These are phyloP conservation scores for Orchesellides sinensis DNA, from an alignment of 2,888 invertebrate genomes.

Conservation along the genomic window DNA sequence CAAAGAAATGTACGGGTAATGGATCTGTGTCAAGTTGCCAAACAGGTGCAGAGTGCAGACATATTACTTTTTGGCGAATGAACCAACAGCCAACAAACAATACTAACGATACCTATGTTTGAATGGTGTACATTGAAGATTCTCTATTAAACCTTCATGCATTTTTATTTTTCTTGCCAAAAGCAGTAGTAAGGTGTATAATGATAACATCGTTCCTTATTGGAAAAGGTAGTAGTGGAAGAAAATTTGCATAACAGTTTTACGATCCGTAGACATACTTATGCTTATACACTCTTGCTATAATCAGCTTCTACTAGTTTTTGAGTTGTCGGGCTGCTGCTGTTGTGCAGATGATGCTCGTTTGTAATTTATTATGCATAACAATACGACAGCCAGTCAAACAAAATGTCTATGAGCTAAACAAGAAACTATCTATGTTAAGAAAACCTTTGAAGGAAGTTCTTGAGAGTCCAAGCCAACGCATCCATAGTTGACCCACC, in stretches of 20 bases:
- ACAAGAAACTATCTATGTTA: not conserved
- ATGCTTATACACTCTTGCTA: not conserved
- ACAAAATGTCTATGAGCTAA: not conserved
- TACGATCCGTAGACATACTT: not conserved
- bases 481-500: slow-evolving; percentile 53
- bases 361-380: slow-evolving; percentile 28
- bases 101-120: not conserved
- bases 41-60: slow-evolving; percentile 45
- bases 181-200: not conserved
- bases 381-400: slow-evolving; percentile 38
- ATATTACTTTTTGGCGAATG: slow-evolving; percentile 41
- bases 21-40: slow-evolving; percentile 57
- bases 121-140: slow-evolving; percentile 1
- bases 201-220: not conserved
- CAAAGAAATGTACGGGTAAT: slow-evolving; percentile 36
- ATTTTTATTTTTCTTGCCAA: slow-evolving; percentile 1
- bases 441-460: not conserved
- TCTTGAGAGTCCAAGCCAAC: slow-evolving; percentile 22
- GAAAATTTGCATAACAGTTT: slow-evolving; percentile 51
- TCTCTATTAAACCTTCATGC: not conserved
- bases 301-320: slow-evolving; percentile 39
- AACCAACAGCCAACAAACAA: not conserved
- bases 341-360: slow-evolving; percentile 34
- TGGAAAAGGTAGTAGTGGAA: not conserved
- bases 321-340: slow-evolving; percentile 42